Conservation (phyloP, 2,888 invertebrate species). For the Eristalis arbustorum region DNA sequence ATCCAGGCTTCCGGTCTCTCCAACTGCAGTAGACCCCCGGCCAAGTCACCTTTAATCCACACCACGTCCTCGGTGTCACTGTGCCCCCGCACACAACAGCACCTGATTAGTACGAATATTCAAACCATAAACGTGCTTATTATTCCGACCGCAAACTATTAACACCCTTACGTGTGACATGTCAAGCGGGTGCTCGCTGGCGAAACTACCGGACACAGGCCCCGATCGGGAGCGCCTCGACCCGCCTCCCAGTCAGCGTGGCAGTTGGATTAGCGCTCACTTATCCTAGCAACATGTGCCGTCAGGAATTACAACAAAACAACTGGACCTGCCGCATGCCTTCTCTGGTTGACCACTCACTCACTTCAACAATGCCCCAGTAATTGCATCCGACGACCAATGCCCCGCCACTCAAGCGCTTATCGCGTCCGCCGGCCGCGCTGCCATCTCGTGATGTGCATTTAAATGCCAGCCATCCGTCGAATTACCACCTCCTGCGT, state of each 20-base stretch:
- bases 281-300: background rate
- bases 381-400: conserved; percentile 53
- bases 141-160: no score
- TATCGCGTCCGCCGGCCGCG: conserved; percentile 14
- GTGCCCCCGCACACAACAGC: no score
- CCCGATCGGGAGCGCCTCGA: background rate
- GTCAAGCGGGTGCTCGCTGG: background rate
- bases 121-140: no score
- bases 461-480: conserved; percentile 55
- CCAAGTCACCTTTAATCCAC: no score
- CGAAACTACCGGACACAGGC: no score
- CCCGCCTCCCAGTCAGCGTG: background rate
- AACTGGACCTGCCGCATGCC: conserved; percentile 8
- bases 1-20: no score
- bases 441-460: conserved; percentile 51
- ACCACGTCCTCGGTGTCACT: no score
- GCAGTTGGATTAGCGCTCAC: background rate
- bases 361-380: conserved; percentile 30
- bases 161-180: background rate
- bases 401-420: conserved; percentile 5
- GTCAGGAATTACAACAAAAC: conserved; percentile 1
- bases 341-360: conserved; percentile 7
- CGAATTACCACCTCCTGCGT: conserved; percentile 18
- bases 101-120: no score
- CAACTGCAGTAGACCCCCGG: no score